phyloP scores from a whole-genome alignment of 2,888 invertebrate genomes.

The Campoletis raptor region DNA sequence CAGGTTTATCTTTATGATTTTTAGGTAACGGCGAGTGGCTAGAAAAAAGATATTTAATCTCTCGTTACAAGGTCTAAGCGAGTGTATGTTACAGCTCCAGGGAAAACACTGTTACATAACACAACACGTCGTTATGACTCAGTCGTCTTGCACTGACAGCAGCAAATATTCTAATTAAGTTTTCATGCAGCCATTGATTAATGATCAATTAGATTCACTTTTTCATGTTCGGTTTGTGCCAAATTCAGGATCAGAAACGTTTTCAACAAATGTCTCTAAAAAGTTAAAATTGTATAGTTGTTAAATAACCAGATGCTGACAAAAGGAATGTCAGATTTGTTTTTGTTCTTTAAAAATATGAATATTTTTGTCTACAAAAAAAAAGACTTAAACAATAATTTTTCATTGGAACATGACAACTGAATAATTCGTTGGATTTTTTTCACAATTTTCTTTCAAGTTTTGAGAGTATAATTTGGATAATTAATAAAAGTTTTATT shows the following conservation, averaged over 20 bases:
- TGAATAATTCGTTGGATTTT: neutral
- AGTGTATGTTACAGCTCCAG: conserved; percentile 26
- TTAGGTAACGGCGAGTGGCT: neutral
- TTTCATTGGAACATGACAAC: neutral
- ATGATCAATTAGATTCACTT: neutral
- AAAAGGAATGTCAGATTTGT: too few species aligned
- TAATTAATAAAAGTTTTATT: neutral
- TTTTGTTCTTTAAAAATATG: too few species aligned
- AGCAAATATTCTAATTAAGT: neutral
- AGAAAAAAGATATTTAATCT: conserved; percentile 20
- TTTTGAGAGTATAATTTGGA: neutral
- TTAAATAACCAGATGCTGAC: too few species aligned
- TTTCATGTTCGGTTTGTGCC: neutral
- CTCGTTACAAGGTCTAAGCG: conserved; percentile 30
- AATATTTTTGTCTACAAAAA: neutral
- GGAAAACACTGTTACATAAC: conserved; percentile 46
- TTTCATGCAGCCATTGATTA: neutral
- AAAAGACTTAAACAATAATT: neutral
- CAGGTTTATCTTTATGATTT: conserved; percentile 3
- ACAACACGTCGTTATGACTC: neutral
- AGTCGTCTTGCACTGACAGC: neutral
- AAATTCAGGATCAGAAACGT: neutral
- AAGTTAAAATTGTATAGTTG: too few species aligned
- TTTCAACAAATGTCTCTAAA: neutral
- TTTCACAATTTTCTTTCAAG: neutral